A percentile compares a stretch with the other conserved stretches of the same genome.
phyloP scores from a whole-genome alignment of 2,888 invertebrate species.

The Ochropleura plecta region DNA sequence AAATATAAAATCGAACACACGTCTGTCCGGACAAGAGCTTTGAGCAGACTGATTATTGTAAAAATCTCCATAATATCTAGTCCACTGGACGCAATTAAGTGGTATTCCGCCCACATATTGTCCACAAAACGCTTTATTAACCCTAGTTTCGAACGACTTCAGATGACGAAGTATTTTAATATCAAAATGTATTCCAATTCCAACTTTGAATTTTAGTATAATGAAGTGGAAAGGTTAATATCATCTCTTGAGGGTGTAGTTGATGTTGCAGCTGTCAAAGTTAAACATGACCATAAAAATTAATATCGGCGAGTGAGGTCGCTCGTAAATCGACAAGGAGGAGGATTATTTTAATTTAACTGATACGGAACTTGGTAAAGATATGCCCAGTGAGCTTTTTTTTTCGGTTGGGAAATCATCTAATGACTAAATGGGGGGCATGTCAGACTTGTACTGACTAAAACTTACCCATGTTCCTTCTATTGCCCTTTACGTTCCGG shows the following conservation, averaged over 20 bases:
- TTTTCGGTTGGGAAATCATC: too few relatives aligned
- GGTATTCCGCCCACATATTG: constrained; percentile 45
- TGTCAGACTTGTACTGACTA: too few relatives aligned
- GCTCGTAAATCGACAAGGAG: constrained; percentile 17
- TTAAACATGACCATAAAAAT: constrained; percentile 47
- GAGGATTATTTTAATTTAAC: constrained; percentile 10
- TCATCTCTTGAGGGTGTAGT: constrained; percentile 4
- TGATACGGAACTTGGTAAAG: constrained; percentile 15
- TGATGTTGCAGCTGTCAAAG: constrained; percentile 43
- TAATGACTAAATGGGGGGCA: too few relatives aligned
- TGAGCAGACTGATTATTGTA: constrained; percentile 14
- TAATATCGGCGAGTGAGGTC: constrained; percentile 33
- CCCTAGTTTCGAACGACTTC: constrained; percentile 38
- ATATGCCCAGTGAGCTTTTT: too few relatives aligned
- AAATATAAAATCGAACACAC: too few relatives aligned
- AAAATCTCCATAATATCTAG: constrained; percentile 30
- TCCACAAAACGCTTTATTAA: constrained; percentile 38
- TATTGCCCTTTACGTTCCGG: too few relatives aligned
- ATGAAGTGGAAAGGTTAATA: constrained; percentile 25
- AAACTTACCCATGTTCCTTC: too few relatives aligned
- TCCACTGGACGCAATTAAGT: constrained; percentile 34
- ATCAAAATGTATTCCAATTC: constrained; percentile 30
- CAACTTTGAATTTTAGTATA: constrained; percentile 14
- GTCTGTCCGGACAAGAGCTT: too few relatives aligned
- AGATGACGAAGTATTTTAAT: constrained; percentile 48